Evolutionary conservation across 2,888 invertebrate species (phyloP), one percentile per base, ranked within the genome.

Genomic region (Ferdinandea cuprea): DNA sequence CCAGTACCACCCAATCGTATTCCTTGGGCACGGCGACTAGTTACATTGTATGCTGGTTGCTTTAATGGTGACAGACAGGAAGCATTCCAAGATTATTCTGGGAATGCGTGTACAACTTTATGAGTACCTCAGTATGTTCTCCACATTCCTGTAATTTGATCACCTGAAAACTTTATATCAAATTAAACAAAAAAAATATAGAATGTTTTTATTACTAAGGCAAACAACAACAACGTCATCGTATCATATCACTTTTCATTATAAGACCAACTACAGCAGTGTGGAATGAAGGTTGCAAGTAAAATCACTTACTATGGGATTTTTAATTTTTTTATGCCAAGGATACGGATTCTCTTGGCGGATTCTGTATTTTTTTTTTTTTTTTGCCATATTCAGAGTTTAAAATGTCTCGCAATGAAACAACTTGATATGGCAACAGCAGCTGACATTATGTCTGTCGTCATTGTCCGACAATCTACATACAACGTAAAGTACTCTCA

Each of bases 11-110:
- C 71, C 58, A 65, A 46, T 37, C 44, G 13, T 17, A 32, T 21
- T 25, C 15, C 48, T 76, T 46, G 17, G 15, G 42, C 15, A 42
- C 48, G 28, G 28, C 44, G 15, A 61, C 19, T 48, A 25, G 48
- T 63, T 65, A 71, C 65, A 72, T 65, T 72, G 42, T 72, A 58
- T 61, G 58, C 61, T 52, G 40, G 61, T 19, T 56, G 66, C 56
- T 42, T 83, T 72, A 77, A 72, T 58, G 68, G 72, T 73, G 83
- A 63, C 83, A 83, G 83, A 83, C 83, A 83, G 83, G 83, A 83
- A 83, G 83, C 77, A 83, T 83, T 83, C 77, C 77, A 73, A 56
- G 68, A 83, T 77, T 78, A 83, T 83, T 83, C 83, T 63, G 68
- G 72, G 83, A 78, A 83, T 77, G 63, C 72, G 50, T 42, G 48